Evolutionary conservation across 1,140 invertebrate genomes (phyloP).

Genomic region (Bombus superbus): DNA sequence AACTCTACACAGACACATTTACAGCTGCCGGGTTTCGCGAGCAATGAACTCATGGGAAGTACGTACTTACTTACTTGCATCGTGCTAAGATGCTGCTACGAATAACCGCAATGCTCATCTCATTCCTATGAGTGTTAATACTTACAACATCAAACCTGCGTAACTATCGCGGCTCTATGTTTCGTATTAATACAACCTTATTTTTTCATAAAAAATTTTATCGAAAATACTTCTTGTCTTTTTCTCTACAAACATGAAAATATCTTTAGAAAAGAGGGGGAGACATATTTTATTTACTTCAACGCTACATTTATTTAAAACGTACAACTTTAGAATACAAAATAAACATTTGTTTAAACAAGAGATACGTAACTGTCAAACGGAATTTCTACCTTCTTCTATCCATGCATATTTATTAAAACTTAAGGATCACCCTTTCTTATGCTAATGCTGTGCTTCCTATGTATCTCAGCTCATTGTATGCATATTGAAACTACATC

Average conservation of each 20-base stretch:
- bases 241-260: background rate
- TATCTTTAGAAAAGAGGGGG: background rate
- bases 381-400: background rate
- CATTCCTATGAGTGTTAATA: background rate
- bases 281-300: background rate
- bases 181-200: background rate
- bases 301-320: background rate
- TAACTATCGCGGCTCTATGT: background rate
- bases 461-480: slow-evolving; percentile 1
- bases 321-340: background rate
- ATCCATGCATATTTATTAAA: slow-evolving; percentile 5
- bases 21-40: slow-evolving; percentile 25
- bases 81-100: slow-evolving; percentile 10
- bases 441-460: slow-evolving; percentile 7
- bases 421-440: slow-evolving; percentile 18
- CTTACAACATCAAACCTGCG: background rate
- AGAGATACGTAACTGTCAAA: slow-evolving; percentile 6
- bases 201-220: background rate
- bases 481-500: background rate
- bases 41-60: slow-evolving; percentile 47
- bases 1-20: slow-evolving; percentile 37
- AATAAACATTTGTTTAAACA: background rate
- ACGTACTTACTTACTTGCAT: background rate
- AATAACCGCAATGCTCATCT: background rate
- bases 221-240: background rate